Percentiles rank a stretch among this genome's conserved stretches.
phyloP scores from a whole-genome alignment of 1,140 invertebrate species.

The Saccostrea echinata region DNA sequence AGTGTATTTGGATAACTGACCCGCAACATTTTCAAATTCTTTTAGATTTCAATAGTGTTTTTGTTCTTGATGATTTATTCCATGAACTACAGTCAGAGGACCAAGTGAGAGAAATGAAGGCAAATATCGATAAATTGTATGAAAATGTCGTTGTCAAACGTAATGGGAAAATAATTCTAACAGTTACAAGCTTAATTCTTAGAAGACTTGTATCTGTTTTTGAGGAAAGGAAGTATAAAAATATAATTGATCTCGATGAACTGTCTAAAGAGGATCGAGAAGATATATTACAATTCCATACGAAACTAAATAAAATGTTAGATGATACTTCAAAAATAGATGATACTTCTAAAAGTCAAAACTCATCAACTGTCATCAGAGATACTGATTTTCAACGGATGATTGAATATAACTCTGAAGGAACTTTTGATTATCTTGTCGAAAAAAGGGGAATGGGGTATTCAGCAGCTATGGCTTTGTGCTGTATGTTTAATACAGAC shows the following conservation, averaged over 20 bases:
- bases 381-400: not conserved
- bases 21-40: not conserved
- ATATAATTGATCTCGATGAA: not conserved
- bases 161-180: not conserved
- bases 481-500: not conserved
- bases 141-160: not conserved
- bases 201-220: not conserved
- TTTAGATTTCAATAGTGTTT: not conserved
- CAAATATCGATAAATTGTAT: not conserved
- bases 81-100: not conserved
- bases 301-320: too few species aligned
- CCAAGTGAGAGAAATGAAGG: not conserved
- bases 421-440: not conserved
- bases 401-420: not conserved
- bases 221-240: not conserved
- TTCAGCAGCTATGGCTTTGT: not conserved
- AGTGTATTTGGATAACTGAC: not conserved
- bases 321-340: too few species aligned
- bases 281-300: not conserved
- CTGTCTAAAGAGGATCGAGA: not conserved
- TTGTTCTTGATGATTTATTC: conserved; percentile 2
- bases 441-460: not conserved
- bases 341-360: not conserved
- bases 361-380: not conserved
- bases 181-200: not conserved